Base-by-base conservation (phyloP, 2,797 vertebrate species). In the Holocentrus rufus region DNA sequence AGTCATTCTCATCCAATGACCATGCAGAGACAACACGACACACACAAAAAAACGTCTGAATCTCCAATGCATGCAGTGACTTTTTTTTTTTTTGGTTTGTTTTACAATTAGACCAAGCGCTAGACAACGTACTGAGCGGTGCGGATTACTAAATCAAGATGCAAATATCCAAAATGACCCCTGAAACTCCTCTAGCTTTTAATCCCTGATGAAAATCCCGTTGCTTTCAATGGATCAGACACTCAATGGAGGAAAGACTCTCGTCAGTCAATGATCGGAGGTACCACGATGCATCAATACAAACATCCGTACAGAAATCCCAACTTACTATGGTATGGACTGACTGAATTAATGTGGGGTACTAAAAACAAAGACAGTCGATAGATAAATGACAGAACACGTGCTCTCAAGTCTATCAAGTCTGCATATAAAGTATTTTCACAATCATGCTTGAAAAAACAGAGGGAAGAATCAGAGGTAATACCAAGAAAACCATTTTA, bases 281-380 rank as follows among this genome's bases (percentile, higher is more conserved):
- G 83, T 90, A 89, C 90, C 91, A 92, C 92, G 91, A 93, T 93
- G 93, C 93, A 92, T 91, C 90, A 89, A 92, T 81, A 93, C 91
- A 93, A 93, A 93, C 90, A 92, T 90, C 88, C 65, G 85, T 88
- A 92, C 90, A 92, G 87, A 92, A 92, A 92, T 92, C 85, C 85
- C 85, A 91, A 93, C 93, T 93, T 93, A 93, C 92, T 92, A 93
- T 93, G 92, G 92, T 61, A 93, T 91, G 90, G 92, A 92, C 90
- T 93, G 93, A 93, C 82, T 92, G 92, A 93, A 93, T 92, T 88
- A 93, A 92, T 91, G 93, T 88, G 80, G 93, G 77, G 76, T 82
- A 93, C 93, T 93, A 93, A 92, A 92, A 92, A 92, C 91, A 93
- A 92, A 92, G 91, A 92, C 91, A 92, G 88, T 90, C 74, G 84